Conservation (phyloP, 92 coral and sea anemone genomes). For the Palythoa heliodiscus region DNA sequence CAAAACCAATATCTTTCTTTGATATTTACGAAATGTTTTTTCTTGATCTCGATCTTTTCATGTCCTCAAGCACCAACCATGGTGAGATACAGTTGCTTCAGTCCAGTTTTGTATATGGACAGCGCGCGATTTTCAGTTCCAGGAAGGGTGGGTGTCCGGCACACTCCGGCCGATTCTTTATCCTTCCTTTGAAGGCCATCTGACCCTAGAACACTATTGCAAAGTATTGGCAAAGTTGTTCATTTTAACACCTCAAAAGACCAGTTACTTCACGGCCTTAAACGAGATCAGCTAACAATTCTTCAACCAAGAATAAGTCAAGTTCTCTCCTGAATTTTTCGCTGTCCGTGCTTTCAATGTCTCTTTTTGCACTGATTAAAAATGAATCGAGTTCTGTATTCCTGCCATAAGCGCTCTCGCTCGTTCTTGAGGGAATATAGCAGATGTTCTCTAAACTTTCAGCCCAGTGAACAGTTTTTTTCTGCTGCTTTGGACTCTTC, state of each 20-base stretch:
- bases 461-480: constrained; percentile 27
- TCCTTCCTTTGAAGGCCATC: too few species aligned
- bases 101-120: neutral
- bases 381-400: neutral
- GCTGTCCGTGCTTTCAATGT: neutral
- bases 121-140: neutral
- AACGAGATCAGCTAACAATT: neutral
- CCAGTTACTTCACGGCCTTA: neutral
- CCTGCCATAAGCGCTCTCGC: neutral
- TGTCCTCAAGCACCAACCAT: too few species aligned
- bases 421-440: constrained; percentile 34
- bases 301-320: constrained; percentile 5
- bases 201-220: too few species aligned
- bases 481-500: neutral
- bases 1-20: too few species aligned
- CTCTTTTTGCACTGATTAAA: neutral
- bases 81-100: too few species aligned
- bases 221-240: too few species aligned
- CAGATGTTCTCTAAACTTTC: constrained; percentile 28
- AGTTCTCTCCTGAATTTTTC: neutral
- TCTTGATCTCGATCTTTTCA: too few species aligned
- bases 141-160: neutral
- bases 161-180: too few species aligned
- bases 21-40: too few species aligned
- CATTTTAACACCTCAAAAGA: too few species aligned